Percentiles rank a stretch among this genome's conserved stretches.
Conservation (phyloP, 2,888 invertebrate genomes). For the Chesias legatella region DNA sequence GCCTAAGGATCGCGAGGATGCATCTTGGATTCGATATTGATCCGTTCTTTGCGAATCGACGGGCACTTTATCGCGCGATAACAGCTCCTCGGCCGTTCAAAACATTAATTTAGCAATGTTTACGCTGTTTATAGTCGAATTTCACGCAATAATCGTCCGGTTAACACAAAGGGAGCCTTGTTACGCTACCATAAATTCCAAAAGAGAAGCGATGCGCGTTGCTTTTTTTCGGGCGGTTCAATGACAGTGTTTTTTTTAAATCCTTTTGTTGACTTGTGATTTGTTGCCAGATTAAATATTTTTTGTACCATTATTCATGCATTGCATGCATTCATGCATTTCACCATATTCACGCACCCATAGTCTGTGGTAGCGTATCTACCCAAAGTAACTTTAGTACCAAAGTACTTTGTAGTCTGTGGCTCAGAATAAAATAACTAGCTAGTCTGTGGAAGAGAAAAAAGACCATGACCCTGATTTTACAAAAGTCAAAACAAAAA, state of each 20-base stretch:
- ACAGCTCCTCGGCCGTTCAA: slow-evolving; percentile 12
- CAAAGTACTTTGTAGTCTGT: too few species aligned
- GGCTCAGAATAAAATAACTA: too few species aligned
- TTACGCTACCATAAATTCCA: slow-evolving; percentile 79
- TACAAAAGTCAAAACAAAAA: too few species aligned
- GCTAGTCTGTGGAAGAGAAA: too few species aligned
- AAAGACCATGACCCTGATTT: too few species aligned
- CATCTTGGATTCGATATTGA: slow-evolving; percentile 62
- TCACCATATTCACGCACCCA: neutral
- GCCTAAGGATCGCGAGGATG: slow-evolving; percentile 52
- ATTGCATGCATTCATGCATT: too few species aligned
- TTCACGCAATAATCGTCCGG: slow-evolving; percentile 53
- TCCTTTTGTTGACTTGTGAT: slow-evolving; percentile 45
- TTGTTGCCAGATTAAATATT: slow-evolving; percentile 50
- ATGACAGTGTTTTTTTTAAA: slow-evolving; percentile 68
- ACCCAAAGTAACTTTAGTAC: too few species aligned
- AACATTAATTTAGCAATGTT: slow-evolving; percentile 64
- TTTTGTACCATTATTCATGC: slow-evolving; percentile 10
- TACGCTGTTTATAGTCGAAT: slow-evolving; percentile 61
- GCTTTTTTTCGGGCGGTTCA: slow-evolving; percentile 69
- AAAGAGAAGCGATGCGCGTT: slow-evolving; percentile 79
- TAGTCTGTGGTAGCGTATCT: too few species aligned
- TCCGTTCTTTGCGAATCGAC: slow-evolving; percentile 46
- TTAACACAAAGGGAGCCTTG: slow-evolving; percentile 79
- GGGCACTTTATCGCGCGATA: slow-evolving; percentile 44